Conservation (phyloP, 1,140 invertebrate species). For the Caenorhabditis tropicalis region DNA sequence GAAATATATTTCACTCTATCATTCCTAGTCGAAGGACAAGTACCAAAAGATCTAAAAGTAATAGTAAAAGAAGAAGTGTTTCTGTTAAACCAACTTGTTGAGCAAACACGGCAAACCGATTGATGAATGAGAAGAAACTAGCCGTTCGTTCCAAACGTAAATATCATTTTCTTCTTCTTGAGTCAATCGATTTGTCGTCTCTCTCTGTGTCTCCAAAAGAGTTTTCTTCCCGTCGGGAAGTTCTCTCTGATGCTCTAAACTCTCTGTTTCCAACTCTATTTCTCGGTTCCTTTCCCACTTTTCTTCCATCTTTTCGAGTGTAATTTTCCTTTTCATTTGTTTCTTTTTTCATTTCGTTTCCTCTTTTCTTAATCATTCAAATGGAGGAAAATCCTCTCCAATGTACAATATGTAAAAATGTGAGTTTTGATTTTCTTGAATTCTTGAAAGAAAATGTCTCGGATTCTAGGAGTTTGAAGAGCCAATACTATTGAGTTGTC, state of each 20-base stretch:
- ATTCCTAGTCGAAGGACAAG: no score
- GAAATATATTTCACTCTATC: no score
- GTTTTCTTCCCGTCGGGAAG: not conserved
- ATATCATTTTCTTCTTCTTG: not conserved
- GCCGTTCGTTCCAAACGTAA: not conserved
- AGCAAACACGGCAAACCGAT: not conserved
- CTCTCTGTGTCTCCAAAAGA: not conserved
- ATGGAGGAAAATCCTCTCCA: slow-evolving; percentile 24
- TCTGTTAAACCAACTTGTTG: not conserved
- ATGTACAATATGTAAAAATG: slow-evolving; percentile 34
- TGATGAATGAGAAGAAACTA: not conserved
- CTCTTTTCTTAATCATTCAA: not conserved
- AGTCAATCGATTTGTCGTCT: slow-evolving; percentile 5
- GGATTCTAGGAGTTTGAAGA: slow-evolving; percentile 1
- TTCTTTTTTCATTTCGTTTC: not conserved
- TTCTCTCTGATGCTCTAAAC: not conserved
- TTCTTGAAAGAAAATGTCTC: not conserved
- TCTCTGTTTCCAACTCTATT: not conserved
- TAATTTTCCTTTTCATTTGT: not conserved
- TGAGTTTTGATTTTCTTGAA: not conserved
- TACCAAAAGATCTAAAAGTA: no score
- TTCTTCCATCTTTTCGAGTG: not conserved
- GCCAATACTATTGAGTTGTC: not conserved
- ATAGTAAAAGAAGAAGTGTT: no score
- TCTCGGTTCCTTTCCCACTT: no score